Evolutionary conservation across 2,797 vertebrate genomes (phyloP).

Genomic region (Coilia nasus): DNA sequence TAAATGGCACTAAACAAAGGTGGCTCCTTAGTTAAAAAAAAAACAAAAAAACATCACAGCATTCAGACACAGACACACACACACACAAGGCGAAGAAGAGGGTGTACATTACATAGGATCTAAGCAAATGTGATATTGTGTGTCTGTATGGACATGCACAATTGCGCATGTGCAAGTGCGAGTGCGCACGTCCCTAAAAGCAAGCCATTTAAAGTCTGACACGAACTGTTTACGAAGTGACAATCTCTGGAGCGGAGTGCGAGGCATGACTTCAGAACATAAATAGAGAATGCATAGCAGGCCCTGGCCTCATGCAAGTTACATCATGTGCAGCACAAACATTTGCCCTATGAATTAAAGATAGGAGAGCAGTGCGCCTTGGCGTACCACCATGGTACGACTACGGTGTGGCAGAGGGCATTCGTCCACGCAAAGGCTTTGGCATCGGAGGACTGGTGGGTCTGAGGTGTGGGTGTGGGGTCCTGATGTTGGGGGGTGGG

Average conservation of each 20-base stretch:
- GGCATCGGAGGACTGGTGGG: background rate
- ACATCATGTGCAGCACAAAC: background rate
- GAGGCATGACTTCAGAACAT: background rate
- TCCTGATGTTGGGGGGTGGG: no score
- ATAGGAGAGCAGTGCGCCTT: background rate
- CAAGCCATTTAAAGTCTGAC: conserved; percentile 1
- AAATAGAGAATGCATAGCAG: background rate
- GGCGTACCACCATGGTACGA: background rate
- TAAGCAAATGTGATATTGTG: background rate
- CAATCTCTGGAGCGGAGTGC: background rate
- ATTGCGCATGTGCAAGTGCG: background rate
- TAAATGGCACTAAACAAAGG: conserved; percentile 60
- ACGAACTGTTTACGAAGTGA: background rate
- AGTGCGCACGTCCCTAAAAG: background rate
- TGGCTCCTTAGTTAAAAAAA: conserved; percentile 60
- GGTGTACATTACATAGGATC: background rate
- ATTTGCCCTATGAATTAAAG: background rate
- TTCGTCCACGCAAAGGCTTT: background rate
- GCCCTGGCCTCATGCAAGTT: conserved; percentile 1
- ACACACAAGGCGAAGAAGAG: background rate
- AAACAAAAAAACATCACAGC: conserved; percentile 7
- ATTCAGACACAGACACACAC: background rate
- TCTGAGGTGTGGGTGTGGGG: background rate
- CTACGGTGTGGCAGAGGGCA: background rate
- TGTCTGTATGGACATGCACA: background rate